Percentiles rank a stretch among this genome's conserved stretches.
phyloP scores from a whole-genome alignment of 2,888 invertebrate genomes.

The Pterostichus madidus region DNA sequence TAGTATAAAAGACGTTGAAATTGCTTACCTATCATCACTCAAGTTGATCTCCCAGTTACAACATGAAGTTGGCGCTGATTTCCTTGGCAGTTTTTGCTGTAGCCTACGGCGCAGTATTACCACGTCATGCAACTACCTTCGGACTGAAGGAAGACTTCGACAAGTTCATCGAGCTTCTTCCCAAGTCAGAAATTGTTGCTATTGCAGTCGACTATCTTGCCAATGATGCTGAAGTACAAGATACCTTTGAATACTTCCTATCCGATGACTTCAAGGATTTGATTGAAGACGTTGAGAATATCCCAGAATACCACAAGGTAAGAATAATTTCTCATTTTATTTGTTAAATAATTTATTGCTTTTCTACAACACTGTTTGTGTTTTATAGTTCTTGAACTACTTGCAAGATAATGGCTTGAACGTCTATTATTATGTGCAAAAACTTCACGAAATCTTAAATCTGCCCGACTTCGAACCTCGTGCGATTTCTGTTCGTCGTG shows the following conservation, averaged over 20 bases:
- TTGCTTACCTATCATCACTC: background rate
- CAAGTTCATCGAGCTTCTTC: background rate
- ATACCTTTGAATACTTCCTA: conserved; percentile 70
- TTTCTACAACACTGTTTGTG: background rate
- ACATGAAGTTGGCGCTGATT: conserved; percentile 41
- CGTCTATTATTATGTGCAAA: conserved; percentile 70
- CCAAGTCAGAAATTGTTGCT: conserved; percentile 67
- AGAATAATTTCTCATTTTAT: no score
- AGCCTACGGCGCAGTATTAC: conserved; percentile 13
- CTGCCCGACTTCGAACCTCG: conserved; percentile 67
- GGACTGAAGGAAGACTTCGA: background rate
- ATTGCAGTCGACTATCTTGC: conserved; percentile 69
- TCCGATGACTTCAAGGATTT: conserved; percentile 70
- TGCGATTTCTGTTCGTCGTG: conserved; percentile 67
- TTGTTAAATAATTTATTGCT: background rate
- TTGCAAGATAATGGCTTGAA: conserved; percentile 71
- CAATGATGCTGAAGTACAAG: conserved; percentile 70
- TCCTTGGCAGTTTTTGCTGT: conserved; percentile 26
- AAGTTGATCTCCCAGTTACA: conserved; percentile 6
- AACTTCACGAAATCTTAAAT: conserved; percentile 69
- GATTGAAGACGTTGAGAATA: conserved; percentile 67
- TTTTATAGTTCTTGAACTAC: conserved; percentile 70
- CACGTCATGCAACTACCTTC: conserved; percentile 2
- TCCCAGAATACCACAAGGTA: conserved; percentile 65
- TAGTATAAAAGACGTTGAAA: conserved; percentile 24